phyloP scores from a whole-genome alignment of 2,113 vertebrate genomes.

The Cyanoramphus novaezelandiae region DNA sequence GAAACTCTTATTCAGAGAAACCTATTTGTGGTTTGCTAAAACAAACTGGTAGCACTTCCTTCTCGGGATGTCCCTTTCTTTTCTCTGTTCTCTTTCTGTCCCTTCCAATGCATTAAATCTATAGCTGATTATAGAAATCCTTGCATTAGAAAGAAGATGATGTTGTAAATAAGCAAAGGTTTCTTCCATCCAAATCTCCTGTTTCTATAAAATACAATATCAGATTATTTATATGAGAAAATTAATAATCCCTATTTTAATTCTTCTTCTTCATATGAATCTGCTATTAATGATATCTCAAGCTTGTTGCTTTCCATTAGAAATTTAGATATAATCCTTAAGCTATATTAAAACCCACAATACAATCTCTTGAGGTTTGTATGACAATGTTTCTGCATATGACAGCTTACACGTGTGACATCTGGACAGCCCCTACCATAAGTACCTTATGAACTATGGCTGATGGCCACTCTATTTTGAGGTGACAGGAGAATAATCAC shows the following conservation, averaged over 20 bases:
- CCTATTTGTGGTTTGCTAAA: neutral
- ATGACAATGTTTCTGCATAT: neutral
- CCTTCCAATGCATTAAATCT: neutral
- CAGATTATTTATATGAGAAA: neutral
- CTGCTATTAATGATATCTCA: neutral
- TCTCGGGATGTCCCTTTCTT: neutral
- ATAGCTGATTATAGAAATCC: neutral
- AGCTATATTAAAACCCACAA: neutral
- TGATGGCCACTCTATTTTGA: neutral
- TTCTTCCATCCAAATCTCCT: neutral
- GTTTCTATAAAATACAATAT: neutral
- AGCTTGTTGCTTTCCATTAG: neutral
- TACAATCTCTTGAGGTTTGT: neutral
- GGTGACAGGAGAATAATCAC: neutral
- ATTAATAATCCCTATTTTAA: neutral
- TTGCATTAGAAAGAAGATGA: neutral
- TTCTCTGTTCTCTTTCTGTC: neutral
- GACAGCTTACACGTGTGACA: neutral
- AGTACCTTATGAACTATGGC: neutral
- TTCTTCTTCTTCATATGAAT: neutral
- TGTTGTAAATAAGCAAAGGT: neutral
- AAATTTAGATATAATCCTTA: neutral
- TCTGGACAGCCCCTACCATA: neutral
- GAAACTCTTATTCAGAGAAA: neutral
- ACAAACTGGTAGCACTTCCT: neutral